Evolutionary conservation across 2,113 vertebrate genomes (phyloP).

Genomic region (Camelus dromedarius): DNA sequence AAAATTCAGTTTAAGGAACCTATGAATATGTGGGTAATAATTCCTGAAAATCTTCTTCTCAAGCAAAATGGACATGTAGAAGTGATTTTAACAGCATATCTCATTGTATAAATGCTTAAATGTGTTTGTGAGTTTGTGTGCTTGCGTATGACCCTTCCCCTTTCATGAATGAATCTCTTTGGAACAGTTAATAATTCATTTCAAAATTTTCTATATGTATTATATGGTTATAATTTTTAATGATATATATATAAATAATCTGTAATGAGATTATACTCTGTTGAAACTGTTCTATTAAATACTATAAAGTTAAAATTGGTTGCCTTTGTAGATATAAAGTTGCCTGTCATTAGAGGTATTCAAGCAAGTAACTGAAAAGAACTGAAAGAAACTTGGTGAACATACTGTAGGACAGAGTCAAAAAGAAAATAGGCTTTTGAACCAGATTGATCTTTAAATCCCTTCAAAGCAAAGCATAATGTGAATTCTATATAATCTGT

Average conservation of each 20-base stretch:
- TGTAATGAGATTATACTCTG: not conserved
- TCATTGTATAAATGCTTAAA: not conserved
- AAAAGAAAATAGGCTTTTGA: not conserved
- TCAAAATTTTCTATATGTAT: not conserved
- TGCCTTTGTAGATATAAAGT: not conserved
- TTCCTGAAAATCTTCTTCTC: not conserved
- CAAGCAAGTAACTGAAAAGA: not conserved
- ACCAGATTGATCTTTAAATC: not conserved
- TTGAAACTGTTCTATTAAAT: not conserved
- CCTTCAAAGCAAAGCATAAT: not conserved
- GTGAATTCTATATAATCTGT: not conserved
- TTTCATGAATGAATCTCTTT: not conserved
- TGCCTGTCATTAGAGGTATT: not conserved
- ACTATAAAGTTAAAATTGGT: not conserved
- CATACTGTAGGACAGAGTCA: not conserved
- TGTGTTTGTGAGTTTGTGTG: not conserved
- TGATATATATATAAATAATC: not conserved
- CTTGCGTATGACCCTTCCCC: not conserved
- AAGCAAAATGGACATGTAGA: not conserved
- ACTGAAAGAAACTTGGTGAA: not conserved
- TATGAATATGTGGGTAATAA: not conserved
- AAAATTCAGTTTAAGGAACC: not conserved
- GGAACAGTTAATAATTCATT: not conserved
- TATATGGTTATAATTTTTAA: not conserved
- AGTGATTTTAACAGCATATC: not conserved